Evolutionary conservation across 2,797 vertebrate species (phyloP).

Genomic region (Zonotrichia albicollis): DNA sequence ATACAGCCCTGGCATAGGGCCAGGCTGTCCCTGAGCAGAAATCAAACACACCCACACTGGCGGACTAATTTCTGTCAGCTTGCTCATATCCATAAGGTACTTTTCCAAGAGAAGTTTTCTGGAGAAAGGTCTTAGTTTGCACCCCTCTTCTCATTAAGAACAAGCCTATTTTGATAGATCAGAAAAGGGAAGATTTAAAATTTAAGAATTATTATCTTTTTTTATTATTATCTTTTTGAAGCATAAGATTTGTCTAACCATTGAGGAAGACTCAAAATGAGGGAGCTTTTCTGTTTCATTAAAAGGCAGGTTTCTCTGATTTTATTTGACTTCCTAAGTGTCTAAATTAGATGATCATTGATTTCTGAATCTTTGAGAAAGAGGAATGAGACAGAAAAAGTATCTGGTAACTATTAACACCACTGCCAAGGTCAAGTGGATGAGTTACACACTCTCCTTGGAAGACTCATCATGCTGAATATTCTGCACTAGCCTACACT

Average conservation of each 20-base stretch:
- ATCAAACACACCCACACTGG: neutral
- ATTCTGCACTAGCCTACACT: neutral
- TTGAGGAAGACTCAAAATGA: neutral
- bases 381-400: neutral
- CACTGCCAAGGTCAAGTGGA: neutral
- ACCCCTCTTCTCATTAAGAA: neutral
- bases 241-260: neutral
- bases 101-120: neutral
- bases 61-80: neutral
- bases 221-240: neutral
- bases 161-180: neutral
- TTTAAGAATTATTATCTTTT: neutral
- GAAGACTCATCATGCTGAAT: neutral
- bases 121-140: neutral
- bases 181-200: neutral
- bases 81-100: neutral
- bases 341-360: neutral
- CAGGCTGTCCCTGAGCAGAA: neutral
- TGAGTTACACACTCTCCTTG: neutral
- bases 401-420: neutral
- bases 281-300: neutral
- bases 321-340: neutral
- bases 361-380: slow-evolving; percentile 1
- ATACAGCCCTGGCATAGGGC: neutral
- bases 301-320: neutral